Evolutionary conservation across 2,797 vertebrate species (phyloP), one percentile per base, ranked within the genome.

Genomic region (Setipinna tenuifilis): DNA sequence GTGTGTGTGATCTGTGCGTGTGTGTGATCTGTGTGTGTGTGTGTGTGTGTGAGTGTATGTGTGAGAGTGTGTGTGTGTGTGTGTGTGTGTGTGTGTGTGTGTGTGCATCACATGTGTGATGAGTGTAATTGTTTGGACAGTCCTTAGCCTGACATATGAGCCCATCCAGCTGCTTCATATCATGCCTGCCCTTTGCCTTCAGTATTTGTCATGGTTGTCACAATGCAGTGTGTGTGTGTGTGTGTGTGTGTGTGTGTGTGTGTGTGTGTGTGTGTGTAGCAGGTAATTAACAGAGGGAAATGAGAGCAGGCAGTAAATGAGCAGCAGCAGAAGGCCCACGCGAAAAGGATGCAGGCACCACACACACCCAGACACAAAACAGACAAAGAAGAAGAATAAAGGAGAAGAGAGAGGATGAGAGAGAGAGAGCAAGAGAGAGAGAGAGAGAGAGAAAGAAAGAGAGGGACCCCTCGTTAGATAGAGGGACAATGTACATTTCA

Each of bases 261-360:
- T n/a, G n/a, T 25, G 61, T 65, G n/a, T 65, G 61, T 61, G 59
- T 65, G 61, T 12, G 23, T 25, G 23, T 21, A 19, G 82, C 23
- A 54, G 23, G 81, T 62, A 71, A 71, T 48, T 21, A 80, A 46
- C 44, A 82, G 46, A 85, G n/a, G 68, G 54, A 61, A 82, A 82
- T 12, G 23, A 35, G 41, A 31, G n/a, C 48, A 50, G 23, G 46
- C 35, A 2, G 35, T 41, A 17, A 61, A 85, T 48, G 57, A 57
- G 35, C 54, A 75, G 35, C 54, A 75, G 35, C 35, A 41, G 35
- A 41, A 5, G 5, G 35, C 35, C 35, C 35, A 41, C 35, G 5
- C 35, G 35, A 41, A 41, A 41, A 41, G 35, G 35, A 41, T 5
- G 35, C 35, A 41, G 35, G 35, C 35, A 41, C 35, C 35, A 41